These are phyloP conservation scores for Amphilophus citrinellus DNA, from an alignment of 2,113 vertebrate species.

Conservation along the genomic window DNA sequence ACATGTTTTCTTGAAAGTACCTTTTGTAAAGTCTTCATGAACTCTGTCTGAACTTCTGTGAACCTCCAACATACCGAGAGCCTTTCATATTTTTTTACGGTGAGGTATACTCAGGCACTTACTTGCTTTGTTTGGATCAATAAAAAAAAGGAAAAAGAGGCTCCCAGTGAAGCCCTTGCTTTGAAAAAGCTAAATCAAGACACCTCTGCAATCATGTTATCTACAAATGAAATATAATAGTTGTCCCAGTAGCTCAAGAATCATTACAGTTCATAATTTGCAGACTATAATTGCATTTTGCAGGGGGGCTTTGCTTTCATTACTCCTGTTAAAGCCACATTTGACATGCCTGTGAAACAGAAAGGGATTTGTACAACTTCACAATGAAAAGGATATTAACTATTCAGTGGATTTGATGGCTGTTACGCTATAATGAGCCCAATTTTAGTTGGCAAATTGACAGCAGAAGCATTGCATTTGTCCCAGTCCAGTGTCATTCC, in stretches of 20 bases:
- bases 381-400: conserved; percentile 65
- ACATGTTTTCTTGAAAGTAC: background rate
- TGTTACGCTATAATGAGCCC: conserved; percentile 57
- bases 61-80: background rate
- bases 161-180: background rate
- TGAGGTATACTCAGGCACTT: background rate
- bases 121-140: background rate
- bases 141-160: background rate
- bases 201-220: conserved; percentile 24
- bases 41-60: conserved; percentile 48
- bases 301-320: conserved; percentile 57
- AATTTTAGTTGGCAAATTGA: conserved; percentile 52
- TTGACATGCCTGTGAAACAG: conserved; percentile 59
- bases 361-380: conserved; percentile 61
- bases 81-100: background rate
- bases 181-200: conserved; percentile 32
- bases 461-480: conserved; percentile 30
- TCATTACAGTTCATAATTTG: conserved; percentile 60
- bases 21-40: conserved; percentile 14
- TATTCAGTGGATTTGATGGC: conserved; percentile 55
- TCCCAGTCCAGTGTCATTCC: conserved; percentile 13
- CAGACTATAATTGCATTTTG: conserved; percentile 64
- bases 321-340: conserved; percentile 60
- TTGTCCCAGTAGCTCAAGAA: conserved; percentile 21
- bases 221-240: conserved; percentile 38